A percentile compares a stretch with the other conserved stretches of the same genome.
Evolutionary conservation across 2,113 vertebrate species (phyloP).

Genomic region (Pionites leucogaster): DNA sequence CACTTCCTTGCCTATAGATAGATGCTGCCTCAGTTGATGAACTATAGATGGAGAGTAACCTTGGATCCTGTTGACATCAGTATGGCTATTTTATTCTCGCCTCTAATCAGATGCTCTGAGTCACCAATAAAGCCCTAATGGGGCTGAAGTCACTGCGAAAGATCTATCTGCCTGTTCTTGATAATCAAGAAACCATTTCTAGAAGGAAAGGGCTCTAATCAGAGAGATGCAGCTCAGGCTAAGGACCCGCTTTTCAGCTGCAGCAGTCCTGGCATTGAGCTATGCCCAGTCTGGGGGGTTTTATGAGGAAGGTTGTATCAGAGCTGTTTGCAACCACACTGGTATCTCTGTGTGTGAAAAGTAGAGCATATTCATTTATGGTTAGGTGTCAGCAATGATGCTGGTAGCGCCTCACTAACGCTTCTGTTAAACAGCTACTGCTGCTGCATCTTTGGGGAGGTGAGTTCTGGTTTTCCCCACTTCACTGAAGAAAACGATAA

Average conservation of each 20-base stretch:
- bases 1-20: not conserved
- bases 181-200: not conserved
- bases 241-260: not conserved
- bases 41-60: not conserved
- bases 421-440: not conserved
- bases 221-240: not conserved
- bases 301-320: not conserved
- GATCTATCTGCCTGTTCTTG: not conserved
- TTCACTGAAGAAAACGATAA: not conserved
- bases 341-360: not conserved
- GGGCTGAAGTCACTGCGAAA: not conserved
- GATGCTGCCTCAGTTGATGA: fast-evolving
- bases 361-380: not conserved
- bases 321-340: not conserved
- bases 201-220: not conserved
- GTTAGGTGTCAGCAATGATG: not conserved
- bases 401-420: not conserved
- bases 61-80: not conserved
- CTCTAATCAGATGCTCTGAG: not conserved
- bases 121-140: not conserved
- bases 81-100: not conserved
- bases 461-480: not conserved
- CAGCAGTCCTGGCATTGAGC: not conserved
- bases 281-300: not conserved
- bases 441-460: not conserved